Evolutionary conservation across 2,797 vertebrate genomes (phyloP), one percentile per base, ranked within the genome.

Genomic region (Trachops cirrhosus): DNA sequence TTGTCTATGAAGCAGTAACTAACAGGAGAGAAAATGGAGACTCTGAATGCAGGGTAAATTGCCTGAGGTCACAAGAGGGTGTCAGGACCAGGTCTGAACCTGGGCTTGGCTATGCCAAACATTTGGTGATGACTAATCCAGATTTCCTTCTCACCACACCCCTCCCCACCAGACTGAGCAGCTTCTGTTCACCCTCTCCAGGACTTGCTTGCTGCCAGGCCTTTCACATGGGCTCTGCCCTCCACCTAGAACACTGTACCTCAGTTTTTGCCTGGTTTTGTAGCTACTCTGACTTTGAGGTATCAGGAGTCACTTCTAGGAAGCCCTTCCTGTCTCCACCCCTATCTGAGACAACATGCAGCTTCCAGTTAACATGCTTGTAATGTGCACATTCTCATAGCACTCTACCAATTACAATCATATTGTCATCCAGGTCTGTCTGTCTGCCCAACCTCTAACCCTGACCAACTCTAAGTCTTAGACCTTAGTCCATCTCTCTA

Each of bases 131-230:
- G 96, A 97, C 62, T 96, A 68, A 95, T 46, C 54, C 22, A 48
- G 62, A 92, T 93, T 95, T 57, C 94, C 62, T 52, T 90, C 80
- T 87, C 48, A 26, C 68, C 95, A 74, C 94, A 48, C 93, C 92
- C 92, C 24, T 93, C 82, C 83, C 34, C 12, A 74, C 54, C 74
- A 59, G 16, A 32, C 59, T 39, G 77, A 94, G 64, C 37, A 21
- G 12, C 48, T 89, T 86, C 78, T 22, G 14, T 57, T 29, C 34
- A 46, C 77, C 50, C 50, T 74, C 14, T 87, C 50, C n/a, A 0
- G 15, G 41, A 37, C 68, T 93, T 44, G 24, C 29, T 89, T n/a
- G 5, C 62, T 59, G 37, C 59, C 95, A 78, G 75, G 44, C 11
- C 54, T 91, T 75, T 80, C 87, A 79, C 24, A 52, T 19, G 11